These are phyloP conservation scores for Tenthredo distinguenda DNA, from an alignment of 2,888 invertebrate species.

Conservation along the genomic window DNA sequence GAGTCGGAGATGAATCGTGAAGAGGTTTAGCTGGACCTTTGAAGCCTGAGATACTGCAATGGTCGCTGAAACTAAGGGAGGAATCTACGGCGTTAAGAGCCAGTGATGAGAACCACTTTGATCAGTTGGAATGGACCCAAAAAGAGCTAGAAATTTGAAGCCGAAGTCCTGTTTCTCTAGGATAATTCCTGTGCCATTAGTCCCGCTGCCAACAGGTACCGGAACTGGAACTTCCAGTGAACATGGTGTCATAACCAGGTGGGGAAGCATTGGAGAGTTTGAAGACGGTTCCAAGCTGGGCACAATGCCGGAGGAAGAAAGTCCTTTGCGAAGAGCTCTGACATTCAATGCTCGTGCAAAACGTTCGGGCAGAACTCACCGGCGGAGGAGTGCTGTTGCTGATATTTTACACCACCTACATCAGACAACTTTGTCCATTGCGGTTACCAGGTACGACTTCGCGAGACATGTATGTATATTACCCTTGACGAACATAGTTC, in stretches of 20 bases:
- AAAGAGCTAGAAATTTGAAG: neutral
- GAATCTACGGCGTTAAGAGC: neutral
- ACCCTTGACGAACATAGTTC: neutral
- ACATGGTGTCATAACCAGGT: slow-evolving; percentile 46
- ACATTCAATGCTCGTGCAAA: slow-evolving; percentile 44
- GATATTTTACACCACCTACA: slow-evolving; percentile 47
- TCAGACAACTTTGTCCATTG: slow-evolving; percentile 44
- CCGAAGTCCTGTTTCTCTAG: neutral
- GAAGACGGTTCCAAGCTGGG: slow-evolving; percentile 5
- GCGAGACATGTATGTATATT: neutral
- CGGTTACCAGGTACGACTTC: slow-evolving; percentile 34
- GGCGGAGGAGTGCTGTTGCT: slow-evolving; percentile 45
- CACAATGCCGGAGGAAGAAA: slow-evolving; percentile 29
- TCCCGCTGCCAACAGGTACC: slow-evolving; percentile 44
- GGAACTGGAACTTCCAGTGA: slow-evolving; percentile 44
- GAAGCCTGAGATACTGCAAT: neutral
- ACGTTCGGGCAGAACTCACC: slow-evolving; percentile 28
- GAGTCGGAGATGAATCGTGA: slow-evolving; percentile 23
- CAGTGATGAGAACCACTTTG: neutral
- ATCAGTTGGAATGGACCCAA: slow-evolving; percentile 8
- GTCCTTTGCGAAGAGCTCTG: slow-evolving; percentile 43
- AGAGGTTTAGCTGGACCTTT: neutral
- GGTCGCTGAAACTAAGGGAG: neutral
- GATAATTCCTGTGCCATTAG: slow-evolving; percentile 32
- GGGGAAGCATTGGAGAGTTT: slow-evolving; percentile 49